Conservation (phyloP, 30 jellyfish, hydroid and myxozoan genomes). For the Turritopsis rubra region DNA sequence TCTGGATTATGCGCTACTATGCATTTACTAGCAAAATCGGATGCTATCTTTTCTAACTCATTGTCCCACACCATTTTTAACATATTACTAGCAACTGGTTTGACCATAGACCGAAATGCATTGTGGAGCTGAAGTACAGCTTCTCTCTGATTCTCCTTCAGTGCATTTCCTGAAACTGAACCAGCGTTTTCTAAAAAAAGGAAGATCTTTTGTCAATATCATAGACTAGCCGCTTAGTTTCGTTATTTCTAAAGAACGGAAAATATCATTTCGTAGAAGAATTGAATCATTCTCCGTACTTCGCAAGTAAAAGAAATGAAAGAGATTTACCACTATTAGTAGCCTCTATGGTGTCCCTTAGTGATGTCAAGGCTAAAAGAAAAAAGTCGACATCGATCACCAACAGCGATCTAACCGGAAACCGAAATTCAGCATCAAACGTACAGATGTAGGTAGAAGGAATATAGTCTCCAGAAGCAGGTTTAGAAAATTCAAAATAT, state of each 20-base stretch:
- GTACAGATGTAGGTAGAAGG: no score
- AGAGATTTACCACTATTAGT: conserved; percentile 35
- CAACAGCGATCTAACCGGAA: neutral
- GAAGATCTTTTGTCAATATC: neutral
- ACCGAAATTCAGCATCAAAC: neutral
- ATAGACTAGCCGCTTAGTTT: no score
- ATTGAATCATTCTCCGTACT: neutral
- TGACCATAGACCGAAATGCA: conserved; percentile 87
- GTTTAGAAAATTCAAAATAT: no score
- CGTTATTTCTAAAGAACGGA: no score
- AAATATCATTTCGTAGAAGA: no score
- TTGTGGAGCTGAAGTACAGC: conserved; percentile 85
- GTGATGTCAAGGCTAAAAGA: conserved; percentile 26
- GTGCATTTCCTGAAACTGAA: conserved; percentile 58
- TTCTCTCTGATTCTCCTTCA: conserved; percentile 60
- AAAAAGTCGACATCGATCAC: neutral
- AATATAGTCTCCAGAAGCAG: neutral
- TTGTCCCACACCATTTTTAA: conserved; percentile 83
- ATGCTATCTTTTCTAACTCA: conserved; percentile 73
- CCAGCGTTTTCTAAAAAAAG: conserved; percentile 62
- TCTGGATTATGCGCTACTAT: conserved; percentile 92
- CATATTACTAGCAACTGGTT: conserved; percentile 88
- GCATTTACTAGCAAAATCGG: conserved; percentile 78
- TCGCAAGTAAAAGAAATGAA: neutral
- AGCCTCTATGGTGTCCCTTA: conserved; percentile 45